These are phyloP conservation scores for Cryptocheilus praepositus DNA, from an alignment of 2,888 invertebrate genomes.

Conservation along the genomic window DNA sequence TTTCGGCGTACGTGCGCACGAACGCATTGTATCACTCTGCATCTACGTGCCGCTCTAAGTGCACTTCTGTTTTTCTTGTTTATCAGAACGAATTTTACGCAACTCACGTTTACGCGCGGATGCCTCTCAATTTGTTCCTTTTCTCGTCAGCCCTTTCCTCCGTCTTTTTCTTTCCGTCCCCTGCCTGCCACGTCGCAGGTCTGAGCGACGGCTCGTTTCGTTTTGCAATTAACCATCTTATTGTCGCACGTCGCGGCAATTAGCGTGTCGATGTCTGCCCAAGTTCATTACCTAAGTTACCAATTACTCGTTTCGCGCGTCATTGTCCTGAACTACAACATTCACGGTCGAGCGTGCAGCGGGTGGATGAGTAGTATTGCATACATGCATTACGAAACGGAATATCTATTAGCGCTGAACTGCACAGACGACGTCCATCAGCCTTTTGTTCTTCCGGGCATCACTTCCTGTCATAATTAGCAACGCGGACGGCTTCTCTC, in stretches of 20 bases:
- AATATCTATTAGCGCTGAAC: constrained; percentile 3
- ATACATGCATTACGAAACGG: not conserved
- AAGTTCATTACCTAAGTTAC: constrained; percentile 32
- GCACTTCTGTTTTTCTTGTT: not conserved
- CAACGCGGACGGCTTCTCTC: not conserved
- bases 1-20: constrained; percentile 4
- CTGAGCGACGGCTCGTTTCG: constrained; percentile 22
- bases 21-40: constrained; percentile 15
- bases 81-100: no score
- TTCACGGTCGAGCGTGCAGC: no score
- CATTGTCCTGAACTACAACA: no score
- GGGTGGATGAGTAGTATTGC: no score
- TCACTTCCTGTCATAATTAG: not conserved
- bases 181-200: constrained; percentile 9
- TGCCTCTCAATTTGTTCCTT: not conserved
- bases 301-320: constrained; percentile 22
- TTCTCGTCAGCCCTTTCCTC: constrained; percentile 1
- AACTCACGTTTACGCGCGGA: constrained; percentile 14
- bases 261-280: constrained; percentile 2
- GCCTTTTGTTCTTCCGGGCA: constrained; percentile 3
- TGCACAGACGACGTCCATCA: not conserved
- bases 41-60: not conserved
- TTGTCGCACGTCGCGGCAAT: constrained; percentile 24
- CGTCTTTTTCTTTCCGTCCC: constrained; percentile 25
- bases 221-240: constrained; percentile 38